Conservation (phyloP, 2,113 vertebrate species). For the Perccottus glenii region DNA sequence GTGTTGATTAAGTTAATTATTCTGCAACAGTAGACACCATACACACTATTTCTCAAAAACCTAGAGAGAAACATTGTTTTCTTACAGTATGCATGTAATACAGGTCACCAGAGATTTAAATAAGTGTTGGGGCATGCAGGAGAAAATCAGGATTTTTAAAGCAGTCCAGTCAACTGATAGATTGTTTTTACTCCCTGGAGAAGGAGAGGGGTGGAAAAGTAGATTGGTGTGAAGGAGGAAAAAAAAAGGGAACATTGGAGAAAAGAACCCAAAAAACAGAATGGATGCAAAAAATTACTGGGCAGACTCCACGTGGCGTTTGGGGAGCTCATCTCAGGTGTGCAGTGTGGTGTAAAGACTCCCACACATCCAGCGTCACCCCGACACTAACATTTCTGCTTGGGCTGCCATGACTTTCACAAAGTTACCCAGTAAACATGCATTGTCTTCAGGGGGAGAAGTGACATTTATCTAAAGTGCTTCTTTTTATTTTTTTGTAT, state of each 20-base stretch:
- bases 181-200: constrained; percentile 56
- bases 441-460: constrained; percentile 49
- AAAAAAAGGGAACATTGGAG: not conserved
- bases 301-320: constrained; percentile 43
- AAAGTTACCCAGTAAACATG: constrained; percentile 69
- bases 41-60: not conserved
- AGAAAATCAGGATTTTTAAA: constrained; percentile 48
- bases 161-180: constrained; percentile 40
- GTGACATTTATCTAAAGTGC: constrained; percentile 69
- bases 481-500: constrained; percentile 5
- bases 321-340: constrained; percentile 60
- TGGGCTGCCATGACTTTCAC: constrained; percentile 66
- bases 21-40: constrained; percentile 17
- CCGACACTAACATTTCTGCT: constrained; percentile 66
- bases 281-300: constrained; percentile 59
- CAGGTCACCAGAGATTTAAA: constrained; percentile 12
- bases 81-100: not conserved
- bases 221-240: not conserved
- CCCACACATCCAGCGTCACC: constrained; percentile 50
- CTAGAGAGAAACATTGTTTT: constrained; percentile 27
- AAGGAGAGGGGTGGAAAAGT: constrained; percentile 18
- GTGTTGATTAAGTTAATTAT: constrained; percentile 45
- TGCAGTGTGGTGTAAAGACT: constrained; percentile 61
- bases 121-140: constrained; percentile 48
- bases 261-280: constrained; percentile 15